Conservation (phyloP, 2,797 vertebrate genomes). For the Holocentrus rufus region DNA sequence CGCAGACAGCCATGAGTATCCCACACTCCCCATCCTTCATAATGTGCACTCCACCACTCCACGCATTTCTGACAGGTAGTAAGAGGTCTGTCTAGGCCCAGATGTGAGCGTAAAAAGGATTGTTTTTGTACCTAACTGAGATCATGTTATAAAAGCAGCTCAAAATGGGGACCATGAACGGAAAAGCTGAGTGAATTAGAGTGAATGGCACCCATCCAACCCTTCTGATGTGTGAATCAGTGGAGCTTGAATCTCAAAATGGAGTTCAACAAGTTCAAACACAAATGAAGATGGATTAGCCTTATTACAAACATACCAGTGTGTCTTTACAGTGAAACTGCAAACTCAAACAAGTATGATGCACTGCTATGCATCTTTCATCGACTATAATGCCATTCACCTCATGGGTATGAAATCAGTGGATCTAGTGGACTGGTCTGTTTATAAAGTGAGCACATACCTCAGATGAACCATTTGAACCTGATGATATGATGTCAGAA, state of each 20-base stretch:
- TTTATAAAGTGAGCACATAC: constrained; percentile 36
- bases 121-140: constrained; percentile 74
- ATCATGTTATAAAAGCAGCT: constrained; percentile 69
- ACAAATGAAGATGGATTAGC: constrained; percentile 76
- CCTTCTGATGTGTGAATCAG: constrained; percentile 67
- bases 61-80: constrained; percentile 55
- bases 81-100: constrained; percentile 43
- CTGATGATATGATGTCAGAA: constrained; percentile 48
- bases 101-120: constrained; percentile 56
- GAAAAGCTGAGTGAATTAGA: constrained; percentile 76
- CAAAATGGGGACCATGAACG: constrained; percentile 60
- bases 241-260: constrained; percentile 64
- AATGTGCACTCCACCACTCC: constrained; percentile 50
- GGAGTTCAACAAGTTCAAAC: constrained; percentile 77
- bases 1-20: constrained; percentile 35
- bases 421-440: constrained; percentile 20
- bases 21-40: constrained; percentile 43
- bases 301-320: constrained; percentile 61
- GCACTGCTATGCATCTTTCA: constrained; percentile 50
- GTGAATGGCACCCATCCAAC: constrained; percentile 71
- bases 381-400: constrained; percentile 39
- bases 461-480: constrained; percentile 28
- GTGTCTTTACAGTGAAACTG: constrained; percentile 46
- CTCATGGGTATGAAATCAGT: constrained; percentile 54
- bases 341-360: constrained; percentile 58